phyloP scores from a whole-genome alignment of 2,888 invertebrate genomes.

The Cryptophagus acutangulus region DNA sequence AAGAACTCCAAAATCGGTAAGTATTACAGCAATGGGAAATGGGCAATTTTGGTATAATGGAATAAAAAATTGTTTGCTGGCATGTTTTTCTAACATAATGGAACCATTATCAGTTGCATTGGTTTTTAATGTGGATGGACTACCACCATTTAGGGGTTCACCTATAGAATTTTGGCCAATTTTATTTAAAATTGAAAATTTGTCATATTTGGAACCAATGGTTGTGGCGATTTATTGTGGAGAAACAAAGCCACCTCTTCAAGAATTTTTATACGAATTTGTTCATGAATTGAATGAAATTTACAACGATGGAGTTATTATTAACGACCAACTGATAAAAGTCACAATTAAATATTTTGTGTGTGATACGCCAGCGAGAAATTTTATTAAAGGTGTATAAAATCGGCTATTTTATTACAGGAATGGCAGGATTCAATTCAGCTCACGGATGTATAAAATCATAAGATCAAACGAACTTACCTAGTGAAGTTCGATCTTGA shows the following conservation, averaged over 20 bases:
- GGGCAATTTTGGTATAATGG: conserved; percentile 21
- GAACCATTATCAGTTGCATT: conserved; percentile 12
- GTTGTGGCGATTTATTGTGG: conserved; percentile 8
- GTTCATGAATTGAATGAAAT: too few species aligned
- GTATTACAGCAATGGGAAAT: conserved; percentile 10
- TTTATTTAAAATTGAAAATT: conserved; percentile 7
- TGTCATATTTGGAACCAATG: conserved; percentile 1
- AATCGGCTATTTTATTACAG: too few species aligned
- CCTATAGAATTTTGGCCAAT: conserved; percentile 13
- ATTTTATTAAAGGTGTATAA: too few species aligned
- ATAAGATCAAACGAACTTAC: too few species aligned
- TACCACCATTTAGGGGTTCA: conserved; percentile 11
- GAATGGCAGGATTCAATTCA: too few species aligned
- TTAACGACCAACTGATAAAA: too few species aligned
- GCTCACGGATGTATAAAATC: too few species aligned
- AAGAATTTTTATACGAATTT: conserved; percentile 1
- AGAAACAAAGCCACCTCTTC: conserved; percentile 6
- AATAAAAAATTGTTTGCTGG: conserved; percentile 15
- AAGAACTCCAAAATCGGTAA: conserved; percentile 13
- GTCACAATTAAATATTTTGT: too few species aligned
- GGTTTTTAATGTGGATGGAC: conserved; percentile 14
- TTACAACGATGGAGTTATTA: too few species aligned
- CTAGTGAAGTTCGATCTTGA: too few species aligned
- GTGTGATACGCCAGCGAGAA: too few species aligned
- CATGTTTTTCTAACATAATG: conserved; percentile 5